Conservation (phyloP, 2,113 vertebrate genomes). For the Xiphophorus hellerii region DNA sequence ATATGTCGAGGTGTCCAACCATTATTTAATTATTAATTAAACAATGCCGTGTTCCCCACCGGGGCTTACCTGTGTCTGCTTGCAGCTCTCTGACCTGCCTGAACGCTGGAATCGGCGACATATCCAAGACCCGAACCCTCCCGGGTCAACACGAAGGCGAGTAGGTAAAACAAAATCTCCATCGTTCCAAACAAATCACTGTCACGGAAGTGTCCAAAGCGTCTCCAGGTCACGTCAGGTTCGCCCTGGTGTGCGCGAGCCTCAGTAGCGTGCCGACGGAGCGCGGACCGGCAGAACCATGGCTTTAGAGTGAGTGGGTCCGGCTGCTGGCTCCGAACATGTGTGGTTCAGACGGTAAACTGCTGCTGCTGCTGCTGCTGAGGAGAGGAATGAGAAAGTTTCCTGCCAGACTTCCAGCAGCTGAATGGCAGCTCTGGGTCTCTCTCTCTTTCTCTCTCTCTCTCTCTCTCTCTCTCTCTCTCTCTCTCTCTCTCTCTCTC, state of each 20-base stretch:
- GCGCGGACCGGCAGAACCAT: constrained; percentile 10
- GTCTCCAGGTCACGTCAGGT: neutral
- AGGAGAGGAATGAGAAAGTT: constrained; percentile 39
- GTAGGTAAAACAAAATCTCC: constrained; percentile 62
- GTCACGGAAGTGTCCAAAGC: constrained; percentile 23
- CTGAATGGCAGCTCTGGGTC: constrained; percentile 26
- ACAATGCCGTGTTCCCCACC: no score
- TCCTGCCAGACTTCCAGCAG: constrained; percentile 50
- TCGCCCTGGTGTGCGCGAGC: neutral
- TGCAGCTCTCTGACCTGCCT: constrained; percentile 68
- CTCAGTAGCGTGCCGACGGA: constrained; percentile 12
- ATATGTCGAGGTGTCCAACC: neutral
- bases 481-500: neutral
- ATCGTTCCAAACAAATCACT: constrained; percentile 44
- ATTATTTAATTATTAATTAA: neutral
- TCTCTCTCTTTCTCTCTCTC: neutral
- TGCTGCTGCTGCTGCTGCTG: constrained; percentile 5
- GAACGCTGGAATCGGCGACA: constrained; percentile 48
- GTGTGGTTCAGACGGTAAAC: constrained; percentile 32
- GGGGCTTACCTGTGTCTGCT: constrained; percentile 80
- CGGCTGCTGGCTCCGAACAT: constrained; percentile 32
- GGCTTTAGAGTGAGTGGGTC: constrained; percentile 18
- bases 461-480: neutral
- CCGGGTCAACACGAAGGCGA: constrained; percentile 42
- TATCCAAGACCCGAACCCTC: constrained; percentile 61